Evolutionary conservation across 1,140 invertebrate species (phyloP).

Genomic region (Neocloeon triangulifer): DNA sequence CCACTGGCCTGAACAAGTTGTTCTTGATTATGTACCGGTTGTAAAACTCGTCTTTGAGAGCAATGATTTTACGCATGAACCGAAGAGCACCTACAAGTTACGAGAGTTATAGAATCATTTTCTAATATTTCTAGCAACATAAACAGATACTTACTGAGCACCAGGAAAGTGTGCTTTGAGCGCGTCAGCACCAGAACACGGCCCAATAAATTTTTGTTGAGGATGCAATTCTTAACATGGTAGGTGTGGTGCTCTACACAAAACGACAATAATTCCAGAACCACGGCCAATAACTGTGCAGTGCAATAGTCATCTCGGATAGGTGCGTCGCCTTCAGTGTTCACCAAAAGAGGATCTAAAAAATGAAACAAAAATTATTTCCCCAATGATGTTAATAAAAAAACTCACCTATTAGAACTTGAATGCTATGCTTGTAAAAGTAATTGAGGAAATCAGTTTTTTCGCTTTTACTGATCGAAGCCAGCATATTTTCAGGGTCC

Average conservation of each 20-base stretch:
- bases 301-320: conserved; percentile 87
- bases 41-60: conserved; percentile 96
- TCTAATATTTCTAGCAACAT: too few relatives aligned
- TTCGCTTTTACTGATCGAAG: conserved; percentile 81
- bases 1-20: conserved; percentile 84
- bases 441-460: conserved; percentile 96
- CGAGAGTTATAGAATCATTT: too few relatives aligned
- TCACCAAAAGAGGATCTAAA: conserved; percentile 65
- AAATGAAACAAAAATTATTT: conserved; percentile 10
- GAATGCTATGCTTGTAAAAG: conserved; percentile 97
- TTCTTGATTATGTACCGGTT: conserved; percentile 91
- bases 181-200: conserved; percentile 91
- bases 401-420: conserved; percentile 62
- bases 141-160: conserved; percentile 65
- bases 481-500: conserved; percentile 97
- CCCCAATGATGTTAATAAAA: neutral
- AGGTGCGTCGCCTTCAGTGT: conserved; percentile 69
- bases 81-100: conserved; percentile 61
- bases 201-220: conserved; percentile 88
- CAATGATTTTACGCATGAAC: conserved; percentile 92
- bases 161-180: conserved; percentile 93
- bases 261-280: conserved; percentile 91
- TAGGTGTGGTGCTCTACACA: conserved; percentile 99
- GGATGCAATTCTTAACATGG: conserved; percentile 94
- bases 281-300: conserved; percentile 81